phyloP scores from a whole-genome alignment of 1,140 invertebrate species.

The Dolichoris vasculosae region DNA sequence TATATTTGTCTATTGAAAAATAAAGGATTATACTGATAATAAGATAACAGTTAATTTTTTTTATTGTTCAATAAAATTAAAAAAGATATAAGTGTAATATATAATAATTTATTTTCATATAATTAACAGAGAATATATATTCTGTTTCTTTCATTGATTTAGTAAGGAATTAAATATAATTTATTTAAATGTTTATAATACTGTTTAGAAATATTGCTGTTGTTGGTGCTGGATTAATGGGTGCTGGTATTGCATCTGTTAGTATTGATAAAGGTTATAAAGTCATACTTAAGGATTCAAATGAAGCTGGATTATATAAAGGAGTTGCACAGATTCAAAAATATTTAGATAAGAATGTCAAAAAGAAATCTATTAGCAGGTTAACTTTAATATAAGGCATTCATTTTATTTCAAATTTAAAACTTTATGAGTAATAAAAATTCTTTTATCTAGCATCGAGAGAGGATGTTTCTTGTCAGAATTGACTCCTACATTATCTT shows the following conservation, averaged over 20 bases:
- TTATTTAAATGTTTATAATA: background rate
- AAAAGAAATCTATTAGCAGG: slow-evolving; percentile 85
- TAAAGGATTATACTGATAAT: too few relatives aligned
- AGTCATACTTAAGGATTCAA: slow-evolving; percentile 95
- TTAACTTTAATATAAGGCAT: slow-evolving; percentile 55
- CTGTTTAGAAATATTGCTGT: slow-evolving; percentile 84
- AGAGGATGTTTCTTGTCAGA: slow-evolving; percentile 87
- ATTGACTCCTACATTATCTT: slow-evolving; percentile 87
- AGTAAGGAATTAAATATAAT: background rate
- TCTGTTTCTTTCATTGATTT: background rate
- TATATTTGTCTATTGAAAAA: too few relatives aligned
- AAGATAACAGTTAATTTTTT: too few relatives aligned
- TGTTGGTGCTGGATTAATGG: slow-evolving; percentile 97
- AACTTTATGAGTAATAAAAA: slow-evolving; percentile 24
- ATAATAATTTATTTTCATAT: background rate
- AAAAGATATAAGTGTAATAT: background rate
- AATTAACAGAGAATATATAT: background rate
- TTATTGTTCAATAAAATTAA: too few relatives aligned
- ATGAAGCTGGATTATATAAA: slow-evolving; percentile 84
- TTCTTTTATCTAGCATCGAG: slow-evolving; percentile 75
- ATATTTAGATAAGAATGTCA: slow-evolving; percentile 86
- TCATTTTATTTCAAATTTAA: slow-evolving; percentile 27
- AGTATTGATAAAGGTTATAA: slow-evolving; percentile 95
- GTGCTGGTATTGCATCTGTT: slow-evolving; percentile 98
- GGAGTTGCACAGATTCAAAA: slow-evolving; percentile 94